Conservation (phyloP, 2,113 vertebrate genomes). For the Ammospiza nelsoni region DNA sequence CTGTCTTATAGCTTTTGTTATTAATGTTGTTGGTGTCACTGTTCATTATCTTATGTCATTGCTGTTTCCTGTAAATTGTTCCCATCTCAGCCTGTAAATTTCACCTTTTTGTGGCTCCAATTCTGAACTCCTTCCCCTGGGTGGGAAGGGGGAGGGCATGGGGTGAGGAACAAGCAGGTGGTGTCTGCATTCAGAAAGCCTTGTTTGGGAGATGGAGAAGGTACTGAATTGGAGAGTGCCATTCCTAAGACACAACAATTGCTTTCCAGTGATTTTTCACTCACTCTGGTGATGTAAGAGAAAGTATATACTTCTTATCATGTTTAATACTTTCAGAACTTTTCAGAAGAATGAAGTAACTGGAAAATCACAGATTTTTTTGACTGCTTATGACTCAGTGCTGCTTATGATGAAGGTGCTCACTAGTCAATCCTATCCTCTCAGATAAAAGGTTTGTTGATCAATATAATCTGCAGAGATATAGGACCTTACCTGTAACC, state of each 20-base stretch:
- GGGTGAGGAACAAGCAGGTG: not conserved
- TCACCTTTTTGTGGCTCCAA: not conserved
- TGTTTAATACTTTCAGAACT: not conserved
- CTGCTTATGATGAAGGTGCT: not conserved
- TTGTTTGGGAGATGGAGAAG: not conserved
- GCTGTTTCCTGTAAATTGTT: not conserved
- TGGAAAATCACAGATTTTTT: not conserved
- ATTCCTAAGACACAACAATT: not conserved
- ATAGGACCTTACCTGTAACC: not conserved
- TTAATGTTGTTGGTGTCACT: not conserved
- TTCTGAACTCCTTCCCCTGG: not conserved
- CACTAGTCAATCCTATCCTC: not conserved
- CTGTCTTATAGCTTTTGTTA: not conserved
- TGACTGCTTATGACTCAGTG: not conserved
- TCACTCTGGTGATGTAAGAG: not conserved
- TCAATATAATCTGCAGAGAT: not conserved
- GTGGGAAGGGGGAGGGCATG: not conserved
- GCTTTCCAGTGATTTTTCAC: not conserved
- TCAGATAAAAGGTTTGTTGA: not conserved
- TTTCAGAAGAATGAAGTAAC: not conserved
- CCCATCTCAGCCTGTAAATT: not conserved
- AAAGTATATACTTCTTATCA: not conserved
- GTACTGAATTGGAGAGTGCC: not conserved
- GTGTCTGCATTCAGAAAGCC: not conserved
- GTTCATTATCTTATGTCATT: not conserved